These are phyloP conservation scores for Nomada flava DNA, from an alignment of 2,888 invertebrate genomes.

Conservation along the genomic window DNA sequence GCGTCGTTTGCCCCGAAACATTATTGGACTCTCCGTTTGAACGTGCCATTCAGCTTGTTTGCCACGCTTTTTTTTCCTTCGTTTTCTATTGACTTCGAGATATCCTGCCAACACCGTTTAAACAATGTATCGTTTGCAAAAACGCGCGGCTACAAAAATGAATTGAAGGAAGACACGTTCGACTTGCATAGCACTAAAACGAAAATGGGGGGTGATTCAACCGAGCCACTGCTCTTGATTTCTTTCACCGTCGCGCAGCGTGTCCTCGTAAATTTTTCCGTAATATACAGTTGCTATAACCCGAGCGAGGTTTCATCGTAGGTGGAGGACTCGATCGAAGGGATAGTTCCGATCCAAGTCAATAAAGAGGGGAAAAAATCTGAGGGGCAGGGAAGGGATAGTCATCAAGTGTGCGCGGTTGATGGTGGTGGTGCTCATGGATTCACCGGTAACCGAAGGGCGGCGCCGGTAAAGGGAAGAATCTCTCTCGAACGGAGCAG, in stretches of 20 bases:
- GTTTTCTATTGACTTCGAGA: too few species aligned
- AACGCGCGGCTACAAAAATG: too few species aligned
- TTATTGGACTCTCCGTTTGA: neutral
- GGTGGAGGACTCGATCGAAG: slow-evolving; percentile 45
- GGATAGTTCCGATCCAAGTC: slow-evolving; percentile 41
- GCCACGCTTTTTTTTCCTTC: neutral
- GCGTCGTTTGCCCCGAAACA: slow-evolving; percentile 5
- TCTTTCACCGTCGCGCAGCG: neutral
- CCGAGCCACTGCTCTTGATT: neutral
- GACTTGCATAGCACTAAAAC: too few species aligned
- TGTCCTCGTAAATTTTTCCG: slow-evolving; percentile 5
- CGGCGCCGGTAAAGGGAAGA: slow-evolving; percentile 39
- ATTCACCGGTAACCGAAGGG: slow-evolving; percentile 47
- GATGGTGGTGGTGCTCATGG: slow-evolving; percentile 43
- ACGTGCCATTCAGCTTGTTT: neutral
- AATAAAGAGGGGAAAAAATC: slow-evolving; percentile 56
- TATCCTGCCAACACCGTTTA: neutral
- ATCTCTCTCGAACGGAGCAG: slow-evolving; percentile 68
- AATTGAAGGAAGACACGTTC: too few species aligned
- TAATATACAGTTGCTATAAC: slow-evolving; percentile 35
- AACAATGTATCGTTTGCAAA: too few species aligned
- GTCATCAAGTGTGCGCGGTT: slow-evolving; percentile 55
- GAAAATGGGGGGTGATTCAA: too few species aligned
- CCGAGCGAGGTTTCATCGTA: slow-evolving; percentile 38
- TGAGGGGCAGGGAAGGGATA: slow-evolving; percentile 24